phyloP scores from a whole-genome alignment of 1,140 invertebrate species.

The Neomicropteryx cornuta region DNA sequence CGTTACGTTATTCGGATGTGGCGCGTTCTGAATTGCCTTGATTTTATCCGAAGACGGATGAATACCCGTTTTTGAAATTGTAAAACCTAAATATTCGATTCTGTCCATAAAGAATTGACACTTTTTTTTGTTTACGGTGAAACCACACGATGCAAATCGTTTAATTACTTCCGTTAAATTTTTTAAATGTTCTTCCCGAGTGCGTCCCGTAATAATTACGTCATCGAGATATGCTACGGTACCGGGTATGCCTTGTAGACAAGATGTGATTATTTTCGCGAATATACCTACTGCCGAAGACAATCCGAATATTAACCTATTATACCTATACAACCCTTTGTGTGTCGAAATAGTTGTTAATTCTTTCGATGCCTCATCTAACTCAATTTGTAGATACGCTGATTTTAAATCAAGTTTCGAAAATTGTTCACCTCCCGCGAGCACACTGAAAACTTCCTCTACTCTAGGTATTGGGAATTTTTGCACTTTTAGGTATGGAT shows the following conservation, averaged over 20 bases:
- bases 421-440: constrained; percentile 17
- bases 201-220: constrained; percentile 16
- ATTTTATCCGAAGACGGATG: too few relatives aligned
- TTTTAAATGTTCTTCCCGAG: constrained; percentile 13
- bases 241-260: constrained; percentile 14
- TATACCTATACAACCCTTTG: constrained; percentile 22
- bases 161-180: too few relatives aligned
- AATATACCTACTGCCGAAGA: constrained; percentile 19
- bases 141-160: too few relatives aligned
- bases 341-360: constrained; percentile 26
- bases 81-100: too few relatives aligned
- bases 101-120: too few relatives aligned
- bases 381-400: constrained; percentile 19
- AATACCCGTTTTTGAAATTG: too few relatives aligned
- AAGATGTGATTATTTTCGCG: constrained; percentile 22
- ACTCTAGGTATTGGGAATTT: constrained; percentile 17
- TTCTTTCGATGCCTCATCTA: constrained; percentile 17
- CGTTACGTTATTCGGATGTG: too few relatives aligned
- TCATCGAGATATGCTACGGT: constrained; percentile 17
- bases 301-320: constrained; percentile 25
- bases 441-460: constrained; percentile 16
- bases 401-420: constrained; percentile 20
- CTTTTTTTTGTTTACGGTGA: too few relatives aligned
- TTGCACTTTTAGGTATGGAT: constrained; percentile 13
- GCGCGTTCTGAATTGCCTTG: too few relatives aligned